Evolutionary conservation across 2,888 invertebrate species (phyloP), one percentile per base, ranked within the genome.

Genomic region (Lithosia quadra): DNA sequence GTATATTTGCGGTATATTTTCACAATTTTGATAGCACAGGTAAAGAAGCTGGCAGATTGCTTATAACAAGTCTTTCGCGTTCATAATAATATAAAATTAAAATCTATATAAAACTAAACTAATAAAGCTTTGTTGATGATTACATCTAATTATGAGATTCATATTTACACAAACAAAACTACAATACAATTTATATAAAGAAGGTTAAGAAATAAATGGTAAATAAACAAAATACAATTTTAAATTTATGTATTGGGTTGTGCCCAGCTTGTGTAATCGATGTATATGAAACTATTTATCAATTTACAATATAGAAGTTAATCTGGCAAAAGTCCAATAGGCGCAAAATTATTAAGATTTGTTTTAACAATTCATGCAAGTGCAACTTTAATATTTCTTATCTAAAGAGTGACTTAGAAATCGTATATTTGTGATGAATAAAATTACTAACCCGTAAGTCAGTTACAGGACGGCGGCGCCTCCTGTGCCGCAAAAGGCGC

Each of bases 51-150:
- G 69, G 65, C 68, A 68, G 76, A 65, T 71, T 36, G 53, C 68
- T 61, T 63, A 73, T 76, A 79, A 28, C 28, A 28, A 79, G 80
- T 79, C 75, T 75, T 72, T 77, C 70, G 72, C 69, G 61, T 71
- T 71, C 18, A 66, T 18, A 61, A 65, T 33, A 33, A 62, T 70
- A 65, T 75, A 72, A 72, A 77, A 79, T 68, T 74, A 74, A 73
- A 65, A 61, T 65, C 73, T 80, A 79, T 56, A 53, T 74, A 76
- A 81, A 83, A 84, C 87, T 91, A 92, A 83, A 88, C 92, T 93
- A 94, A 90, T 94, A 94, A 94, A 94, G 94, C 94, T 94, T 90
- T 91, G 88, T 90, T 84, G 84, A 86, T 87, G 86, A 86, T 88
- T 86, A 89, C 68, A 84, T 83, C 88, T 87, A 85, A 81, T 81